Evolutionary conservation across 2,113 vertebrate genomes (phyloP).

Genomic region (Theristicus caerulescens): DNA sequence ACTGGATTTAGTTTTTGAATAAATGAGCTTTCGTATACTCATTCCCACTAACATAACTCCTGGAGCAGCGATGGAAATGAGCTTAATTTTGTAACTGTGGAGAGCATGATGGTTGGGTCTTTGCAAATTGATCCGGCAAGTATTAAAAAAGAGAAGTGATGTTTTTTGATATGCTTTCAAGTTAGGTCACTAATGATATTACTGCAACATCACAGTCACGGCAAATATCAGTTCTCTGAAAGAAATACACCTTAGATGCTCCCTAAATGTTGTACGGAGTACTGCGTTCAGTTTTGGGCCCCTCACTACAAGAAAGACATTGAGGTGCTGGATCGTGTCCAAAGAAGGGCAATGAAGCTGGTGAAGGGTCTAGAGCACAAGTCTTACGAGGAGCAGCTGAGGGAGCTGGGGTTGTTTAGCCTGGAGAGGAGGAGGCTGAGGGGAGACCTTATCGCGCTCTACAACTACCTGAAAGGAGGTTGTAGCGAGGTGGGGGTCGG

Average conservation of each 20-base stretch:
- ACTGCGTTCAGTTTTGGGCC: too few relatives aligned
- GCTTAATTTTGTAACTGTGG: background rate
- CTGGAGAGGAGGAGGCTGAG: too few relatives aligned
- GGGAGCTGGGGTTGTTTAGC: too few relatives aligned
- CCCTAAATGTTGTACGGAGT: fast-evolving
- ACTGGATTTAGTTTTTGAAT: background rate
- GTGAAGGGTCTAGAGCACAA: too few relatives aligned
- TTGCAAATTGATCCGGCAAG: background rate
- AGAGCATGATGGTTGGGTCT: background rate
- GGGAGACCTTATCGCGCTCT: too few relatives aligned
- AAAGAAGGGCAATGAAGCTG: too few relatives aligned
- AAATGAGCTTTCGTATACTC: background rate
- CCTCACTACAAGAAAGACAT: too few relatives aligned
- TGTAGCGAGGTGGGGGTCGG: too few relatives aligned
- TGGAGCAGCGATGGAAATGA: background rate
- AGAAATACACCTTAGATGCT: background rate
- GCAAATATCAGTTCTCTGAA: background rate
- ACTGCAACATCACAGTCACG: background rate
- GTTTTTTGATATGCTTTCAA: background rate
- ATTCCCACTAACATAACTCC: background rate
- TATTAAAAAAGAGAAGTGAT: background rate
- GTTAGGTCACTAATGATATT: background rate
- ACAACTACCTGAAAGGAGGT: too few relatives aligned
- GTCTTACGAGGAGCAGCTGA: too few relatives aligned
- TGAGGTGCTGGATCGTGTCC: too few relatives aligned